phyloP scores from a whole-genome alignment of 2,888 invertebrate species.

The Clistopyga incitator region DNA sequence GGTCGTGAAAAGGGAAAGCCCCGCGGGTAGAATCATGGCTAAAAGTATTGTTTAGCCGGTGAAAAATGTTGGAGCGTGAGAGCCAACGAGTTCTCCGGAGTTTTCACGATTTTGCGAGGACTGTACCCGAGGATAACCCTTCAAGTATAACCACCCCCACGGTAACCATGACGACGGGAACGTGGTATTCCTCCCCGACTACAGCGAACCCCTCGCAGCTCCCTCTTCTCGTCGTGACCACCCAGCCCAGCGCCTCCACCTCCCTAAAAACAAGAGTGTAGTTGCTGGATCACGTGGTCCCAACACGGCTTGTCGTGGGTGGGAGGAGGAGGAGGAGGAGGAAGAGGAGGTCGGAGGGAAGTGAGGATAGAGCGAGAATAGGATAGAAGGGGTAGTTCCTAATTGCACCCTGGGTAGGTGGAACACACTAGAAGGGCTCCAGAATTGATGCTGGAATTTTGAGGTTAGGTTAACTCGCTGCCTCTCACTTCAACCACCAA shows the following conservation, averaged over 20 bases:
- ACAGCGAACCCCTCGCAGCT: constrained; percentile 62
- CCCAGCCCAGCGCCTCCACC: constrained; percentile 65
- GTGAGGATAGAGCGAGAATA: constrained; percentile 79
- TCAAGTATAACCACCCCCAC: constrained; percentile 81
- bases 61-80: constrained; percentile 68
- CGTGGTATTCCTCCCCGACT: constrained; percentile 78
- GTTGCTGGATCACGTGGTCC: constrained; percentile 82
- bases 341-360: constrained; percentile 76
- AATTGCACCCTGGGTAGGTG: constrained; percentile 81
- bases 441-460: constrained; percentile 83
- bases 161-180: constrained; percentile 81
- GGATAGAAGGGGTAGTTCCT: constrained; percentile 81
- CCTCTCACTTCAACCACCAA: constrained; percentile 53
- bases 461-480: constrained; percentile 80
- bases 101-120: constrained; percentile 81
- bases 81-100: constrained; percentile 52
- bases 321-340: constrained; percentile 47
- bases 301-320: constrained; percentile 69
- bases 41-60: constrained; percentile 75
- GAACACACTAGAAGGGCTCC: constrained; percentile 78
- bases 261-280: constrained; percentile 82
- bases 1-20: constrained; percentile 81
- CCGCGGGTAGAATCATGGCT: constrained; percentile 74
- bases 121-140: constrained; percentile 82
- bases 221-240: constrained; percentile 65